These are phyloP conservation scores for Athetis lepigone DNA, from an alignment of 2,888 invertebrate genomes.

Conservation along the genomic window DNA sequence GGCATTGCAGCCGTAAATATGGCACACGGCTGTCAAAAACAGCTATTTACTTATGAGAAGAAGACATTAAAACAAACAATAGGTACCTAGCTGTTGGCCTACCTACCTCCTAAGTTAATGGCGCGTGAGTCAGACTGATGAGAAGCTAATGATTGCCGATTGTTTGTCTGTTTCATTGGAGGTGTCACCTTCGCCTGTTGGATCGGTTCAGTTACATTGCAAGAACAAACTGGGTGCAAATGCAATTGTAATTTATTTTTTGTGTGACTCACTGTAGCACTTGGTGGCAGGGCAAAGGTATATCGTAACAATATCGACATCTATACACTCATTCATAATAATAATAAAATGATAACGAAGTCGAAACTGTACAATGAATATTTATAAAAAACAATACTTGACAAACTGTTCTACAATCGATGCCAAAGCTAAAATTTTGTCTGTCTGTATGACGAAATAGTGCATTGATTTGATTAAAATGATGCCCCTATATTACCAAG, in stretches of 20 bases:
- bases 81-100: background rate
- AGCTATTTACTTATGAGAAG: background rate
- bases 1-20: too few relatives aligned
- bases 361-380: too few relatives aligned
- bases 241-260: slow-evolving; percentile 6
- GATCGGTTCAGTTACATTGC: slow-evolving; percentile 17
- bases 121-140: slow-evolving; percentile 28
- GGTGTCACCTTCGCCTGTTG: slow-evolving; percentile 27
- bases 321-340: too few relatives aligned
- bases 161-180: slow-evolving; percentile 29
- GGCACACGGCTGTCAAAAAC: background rate
- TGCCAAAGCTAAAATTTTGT: too few relatives aligned
- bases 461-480: too few relatives aligned
- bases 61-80: slow-evolving; percentile 19
- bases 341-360: too few relatives aligned
- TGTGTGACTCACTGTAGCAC: slow-evolving; percentile 10
- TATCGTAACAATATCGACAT: too few relatives aligned
- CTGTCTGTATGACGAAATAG: too few relatives aligned
- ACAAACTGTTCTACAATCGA: too few relatives aligned
- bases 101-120: slow-evolving; percentile 15
- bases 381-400: too few relatives aligned
- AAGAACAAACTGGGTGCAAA: slow-evolving; percentile 2
- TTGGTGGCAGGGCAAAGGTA: background rate
- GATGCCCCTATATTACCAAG: too few relatives aligned
- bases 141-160: slow-evolving; percentile 25